Evolutionary conservation across 2,797 vertebrate species (phyloP).

Genomic region (Borostomias antarcticus): DNA sequence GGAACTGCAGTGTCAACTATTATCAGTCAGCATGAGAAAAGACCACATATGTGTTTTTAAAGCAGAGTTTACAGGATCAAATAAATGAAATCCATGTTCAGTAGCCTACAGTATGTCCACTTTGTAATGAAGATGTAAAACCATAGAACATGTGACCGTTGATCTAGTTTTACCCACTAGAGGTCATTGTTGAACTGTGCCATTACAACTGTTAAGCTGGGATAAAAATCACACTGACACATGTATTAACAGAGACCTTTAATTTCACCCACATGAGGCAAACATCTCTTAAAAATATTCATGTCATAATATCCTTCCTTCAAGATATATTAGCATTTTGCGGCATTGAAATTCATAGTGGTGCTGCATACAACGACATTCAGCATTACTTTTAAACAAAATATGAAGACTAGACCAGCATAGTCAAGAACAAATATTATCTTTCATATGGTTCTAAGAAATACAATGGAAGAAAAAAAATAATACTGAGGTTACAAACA

Average conservation of each 20-base stretch:
- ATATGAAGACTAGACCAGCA: constrained; percentile 78
- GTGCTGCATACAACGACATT: constrained; percentile 34
- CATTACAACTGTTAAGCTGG: constrained; percentile 25
- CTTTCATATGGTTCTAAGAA: constrained; percentile 37
- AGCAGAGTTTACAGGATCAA: constrained; percentile 26
- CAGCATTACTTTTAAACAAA: constrained; percentile 49
- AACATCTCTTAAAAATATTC: constrained; percentile 49
- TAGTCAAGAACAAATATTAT: constrained; percentile 63
- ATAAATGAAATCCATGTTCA: constrained; percentile 4
- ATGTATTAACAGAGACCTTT: constrained; percentile 40
- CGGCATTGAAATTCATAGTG: constrained; percentile 61
- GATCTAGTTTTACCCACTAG: constrained; percentile 32
- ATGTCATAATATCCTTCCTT: constrained; percentile 62
- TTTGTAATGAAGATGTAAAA: constrained; percentile 26
- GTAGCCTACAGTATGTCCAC: constrained; percentile 22
- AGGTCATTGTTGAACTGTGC: constrained; percentile 22
- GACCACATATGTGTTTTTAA: constrained; percentile 18
- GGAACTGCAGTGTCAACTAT: background rate
- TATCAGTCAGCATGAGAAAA: too few species aligned
- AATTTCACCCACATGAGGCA: constrained; percentile 51
- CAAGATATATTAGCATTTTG: constrained; percentile 84
- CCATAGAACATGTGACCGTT: constrained; percentile 23
- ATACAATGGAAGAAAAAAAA: constrained; percentile 27
- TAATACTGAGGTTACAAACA: constrained; percentile 41
- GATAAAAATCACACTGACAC: constrained; percentile 5